These are phyloP conservation scores for Syngnathus acus DNA, from an alignment of 2,797 vertebrate genomes.

Conservation along the genomic window DNA sequence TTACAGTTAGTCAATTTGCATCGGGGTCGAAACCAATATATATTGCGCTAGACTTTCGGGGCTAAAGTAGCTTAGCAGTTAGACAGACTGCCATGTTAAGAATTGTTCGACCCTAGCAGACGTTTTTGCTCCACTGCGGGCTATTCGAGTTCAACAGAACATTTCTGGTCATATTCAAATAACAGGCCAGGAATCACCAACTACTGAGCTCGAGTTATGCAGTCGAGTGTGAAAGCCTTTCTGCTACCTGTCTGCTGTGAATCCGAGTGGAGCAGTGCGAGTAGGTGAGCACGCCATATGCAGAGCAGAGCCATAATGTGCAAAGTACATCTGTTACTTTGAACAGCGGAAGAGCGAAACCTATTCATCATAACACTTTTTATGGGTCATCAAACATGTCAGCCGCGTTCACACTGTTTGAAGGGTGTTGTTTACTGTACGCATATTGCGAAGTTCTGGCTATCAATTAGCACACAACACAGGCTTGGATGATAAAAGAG, in stretches of 20 bases:
- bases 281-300: conserved; percentile 57
- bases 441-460: neutral
- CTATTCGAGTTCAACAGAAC: neutral
- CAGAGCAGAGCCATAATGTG: conserved; percentile 59
- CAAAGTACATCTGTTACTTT: conserved; percentile 60
- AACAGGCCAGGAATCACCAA: conserved; percentile 27
- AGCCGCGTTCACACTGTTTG: neutral
- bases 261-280: conserved; percentile 34
- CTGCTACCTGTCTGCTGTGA: conserved; percentile 40
- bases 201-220: conserved; percentile 21
- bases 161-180: neutral
- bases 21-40: neutral
- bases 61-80: conserved; percentile 12
- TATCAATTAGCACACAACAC: neutral
- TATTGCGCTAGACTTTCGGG: conserved; percentile 14
- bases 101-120: neutral
- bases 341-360: conserved; percentile 54
- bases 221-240: conserved; percentile 44
- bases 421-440: conserved; percentile 1
- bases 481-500: neutral
- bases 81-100: neutral
- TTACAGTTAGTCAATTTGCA: neutral
- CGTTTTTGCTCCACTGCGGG: neutral
- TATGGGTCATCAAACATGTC: conserved; percentile 31
- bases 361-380: conserved; percentile 46